phyloP scores from a whole-genome alignment of 2,797 vertebrate genomes.

The Chanos chanos region DNA sequence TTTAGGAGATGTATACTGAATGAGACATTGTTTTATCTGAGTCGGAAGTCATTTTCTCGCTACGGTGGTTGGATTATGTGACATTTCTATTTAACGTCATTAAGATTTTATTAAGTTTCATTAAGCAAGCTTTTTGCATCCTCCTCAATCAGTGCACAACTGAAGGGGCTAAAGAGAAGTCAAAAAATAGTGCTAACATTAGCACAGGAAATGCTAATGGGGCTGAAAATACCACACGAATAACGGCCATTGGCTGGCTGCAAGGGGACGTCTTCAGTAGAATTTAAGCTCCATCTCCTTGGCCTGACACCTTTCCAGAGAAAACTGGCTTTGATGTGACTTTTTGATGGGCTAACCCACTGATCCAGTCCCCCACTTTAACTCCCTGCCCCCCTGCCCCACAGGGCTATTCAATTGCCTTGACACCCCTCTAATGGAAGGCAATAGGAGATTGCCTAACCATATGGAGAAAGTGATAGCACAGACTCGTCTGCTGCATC shows the following conservation, averaged over 20 bases:
- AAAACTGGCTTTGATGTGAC: neutral
- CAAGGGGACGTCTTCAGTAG: constrained; percentile 12
- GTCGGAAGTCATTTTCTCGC: too few relatives aligned
- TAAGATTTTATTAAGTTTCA: too few relatives aligned
- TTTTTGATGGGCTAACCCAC: neutral
- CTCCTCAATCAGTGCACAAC: too few relatives aligned
- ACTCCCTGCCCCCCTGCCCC: neutral
- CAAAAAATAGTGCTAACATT: too few relatives aligned
- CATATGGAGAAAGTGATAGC: constrained; percentile 68
- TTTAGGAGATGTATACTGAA: too few relatives aligned
- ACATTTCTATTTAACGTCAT: too few relatives aligned
- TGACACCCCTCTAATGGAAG: constrained; percentile 54
- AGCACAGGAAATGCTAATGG: too few relatives aligned
- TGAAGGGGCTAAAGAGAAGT: too few relatives aligned
- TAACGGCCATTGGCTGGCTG: constrained; percentile 14
- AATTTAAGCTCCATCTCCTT: constrained; percentile 5
- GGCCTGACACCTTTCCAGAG: constrained; percentile 1
- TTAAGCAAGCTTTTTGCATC: too few relatives aligned
- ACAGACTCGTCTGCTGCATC: constrained; percentile 72
- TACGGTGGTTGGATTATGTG: too few relatives aligned
- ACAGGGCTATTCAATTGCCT: constrained; percentile 24
- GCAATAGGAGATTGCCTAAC: constrained; percentile 64
- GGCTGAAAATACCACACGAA: constrained; percentile 12
- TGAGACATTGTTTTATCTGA: too few relatives aligned
- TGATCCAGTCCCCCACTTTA: constrained; percentile 7